These are phyloP conservation scores for Gopherus evgoodei DNA, from an alignment of 2,113 vertebrate species.

Conservation along the genomic window DNA sequence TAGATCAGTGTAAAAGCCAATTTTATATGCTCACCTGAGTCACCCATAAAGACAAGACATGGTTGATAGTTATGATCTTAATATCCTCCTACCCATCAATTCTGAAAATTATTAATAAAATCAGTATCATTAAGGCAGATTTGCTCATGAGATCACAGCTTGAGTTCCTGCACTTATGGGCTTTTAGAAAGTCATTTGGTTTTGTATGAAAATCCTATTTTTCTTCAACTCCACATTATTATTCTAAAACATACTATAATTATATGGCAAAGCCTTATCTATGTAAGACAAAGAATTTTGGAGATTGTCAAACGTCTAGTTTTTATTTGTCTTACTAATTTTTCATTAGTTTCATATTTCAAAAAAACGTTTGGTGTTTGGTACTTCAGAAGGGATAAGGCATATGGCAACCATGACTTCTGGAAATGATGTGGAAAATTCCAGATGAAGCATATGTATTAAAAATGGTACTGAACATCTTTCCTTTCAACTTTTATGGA, in stretches of 20 bases:
- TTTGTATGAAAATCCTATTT: neutral
- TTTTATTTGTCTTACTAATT: slow-evolving; percentile 33
- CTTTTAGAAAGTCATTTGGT: neutral
- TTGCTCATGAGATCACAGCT: neutral
- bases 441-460: slow-evolving; percentile 36
- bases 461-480: slow-evolving; percentile 5
- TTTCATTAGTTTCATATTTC: slow-evolving; percentile 54
- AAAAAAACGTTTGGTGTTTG: neutral
- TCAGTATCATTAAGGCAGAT: neutral
- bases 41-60: neutral
- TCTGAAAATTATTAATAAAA: neutral
- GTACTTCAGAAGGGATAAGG: slow-evolving; percentile 31
- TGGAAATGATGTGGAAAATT: slow-evolving; percentile 21
- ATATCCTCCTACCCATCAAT: neutral
- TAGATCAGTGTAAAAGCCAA: fast-evolving
- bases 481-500: neutral
- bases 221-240: neutral
- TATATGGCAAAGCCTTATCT: neutral
- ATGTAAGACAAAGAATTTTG: neutral
- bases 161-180: neutral
- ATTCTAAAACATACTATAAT: neutral
- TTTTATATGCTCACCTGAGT: neutral
- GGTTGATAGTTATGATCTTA: fast-evolving
- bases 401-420: slow-evolving; percentile 53
- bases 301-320: neutral